Evolutionary conservation across 2,888 invertebrate species (phyloP).

Genomic region (Orgyia antiqua): DNA sequence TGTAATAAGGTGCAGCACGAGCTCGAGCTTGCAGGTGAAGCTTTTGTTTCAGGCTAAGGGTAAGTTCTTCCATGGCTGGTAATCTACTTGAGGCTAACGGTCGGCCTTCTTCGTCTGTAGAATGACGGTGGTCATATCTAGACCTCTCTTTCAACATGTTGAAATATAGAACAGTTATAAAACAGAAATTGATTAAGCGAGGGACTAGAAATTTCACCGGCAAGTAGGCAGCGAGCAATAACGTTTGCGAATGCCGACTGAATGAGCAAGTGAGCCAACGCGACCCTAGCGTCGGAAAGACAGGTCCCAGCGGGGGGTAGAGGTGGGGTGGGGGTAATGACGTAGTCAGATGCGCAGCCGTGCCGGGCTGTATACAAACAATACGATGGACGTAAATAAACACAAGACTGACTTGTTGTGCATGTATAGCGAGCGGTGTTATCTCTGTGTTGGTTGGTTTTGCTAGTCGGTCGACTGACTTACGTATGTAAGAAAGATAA

Average conservation of each 20-base stretch:
- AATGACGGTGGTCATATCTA: conserved; percentile 53
- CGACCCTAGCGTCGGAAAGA: conserved; percentile 65
- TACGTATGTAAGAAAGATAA: conserved; percentile 17
- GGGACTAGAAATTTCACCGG: conserved; percentile 50
- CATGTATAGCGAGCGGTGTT: conserved; percentile 54
- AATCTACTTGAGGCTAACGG: conserved; percentile 56
- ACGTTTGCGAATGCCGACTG: conserved; percentile 74
- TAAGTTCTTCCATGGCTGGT: conserved; percentile 69
- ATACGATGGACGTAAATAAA: conserved; percentile 78
- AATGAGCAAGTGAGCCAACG: conserved; percentile 69
- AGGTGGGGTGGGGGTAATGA: conserved; percentile 54
- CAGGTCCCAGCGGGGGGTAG: conserved; percentile 56
- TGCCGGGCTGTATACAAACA: conserved; percentile 78
- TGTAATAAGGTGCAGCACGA: conserved; percentile 71
- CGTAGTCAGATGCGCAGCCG: conserved; percentile 75
- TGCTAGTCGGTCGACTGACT: conserved; percentile 35
- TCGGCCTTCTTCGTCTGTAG: conserved; percentile 51
- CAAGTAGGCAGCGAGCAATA: conserved; percentile 53
- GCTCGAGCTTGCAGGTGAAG: conserved; percentile 73
- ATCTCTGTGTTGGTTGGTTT: conserved; percentile 60
- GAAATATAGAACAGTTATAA: conserved; percentile 21
- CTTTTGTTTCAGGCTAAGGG: conserved; percentile 73
- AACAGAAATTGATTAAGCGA: conserved; percentile 35
- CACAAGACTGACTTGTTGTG: conserved; percentile 60
- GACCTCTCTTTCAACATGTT: conserved; percentile 71